phyloP scores from a whole-genome alignment of 2,888 invertebrate species.

The Prosapia bicincta region DNA sequence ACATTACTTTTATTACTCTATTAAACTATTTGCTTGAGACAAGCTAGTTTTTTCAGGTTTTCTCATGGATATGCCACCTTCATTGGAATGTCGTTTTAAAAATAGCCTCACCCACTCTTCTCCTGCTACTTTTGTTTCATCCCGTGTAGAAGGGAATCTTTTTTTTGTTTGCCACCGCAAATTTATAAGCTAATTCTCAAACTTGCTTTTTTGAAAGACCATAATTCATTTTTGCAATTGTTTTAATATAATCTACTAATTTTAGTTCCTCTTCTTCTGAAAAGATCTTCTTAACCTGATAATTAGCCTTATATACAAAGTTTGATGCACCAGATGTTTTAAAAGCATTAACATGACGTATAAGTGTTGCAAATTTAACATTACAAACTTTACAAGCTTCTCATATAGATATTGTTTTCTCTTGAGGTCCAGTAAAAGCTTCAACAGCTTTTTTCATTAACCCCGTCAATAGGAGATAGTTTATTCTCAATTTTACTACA shows the following conservation, averaged over 20 bases:
- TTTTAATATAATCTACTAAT: slow-evolving; percentile 15
- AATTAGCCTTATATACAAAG: too few species aligned
- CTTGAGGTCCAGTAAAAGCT: too few species aligned
- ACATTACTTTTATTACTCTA: too few species aligned
- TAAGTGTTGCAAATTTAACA: slow-evolving; percentile 9
- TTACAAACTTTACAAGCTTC: slow-evolving; percentile 20
- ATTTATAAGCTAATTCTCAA: slow-evolving; percentile 13
- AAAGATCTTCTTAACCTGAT: slow-evolving; percentile 19
- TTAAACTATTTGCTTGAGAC: too few species aligned
- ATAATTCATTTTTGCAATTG: slow-evolving; percentile 19
- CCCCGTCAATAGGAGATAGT: slow-evolving; percentile 11
- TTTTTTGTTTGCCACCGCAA: slow-evolving; percentile 14
- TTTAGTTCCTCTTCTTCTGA: slow-evolving; percentile 13
- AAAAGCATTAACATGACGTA: slow-evolving; percentile 4
- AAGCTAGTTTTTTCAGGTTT: too few species aligned
- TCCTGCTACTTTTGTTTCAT: slow-evolving; percentile 11
- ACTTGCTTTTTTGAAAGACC: slow-evolving; percentile 17
- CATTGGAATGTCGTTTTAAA: slow-evolving; percentile 5
- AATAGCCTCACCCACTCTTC: slow-evolving; percentile 16
- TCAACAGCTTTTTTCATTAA: slow-evolving; percentile 20
- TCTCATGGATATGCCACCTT: background rate
- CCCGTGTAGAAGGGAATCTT: background rate
- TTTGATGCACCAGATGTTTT: slow-evolving; percentile 7
- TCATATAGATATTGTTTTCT: slow-evolving; percentile 14
- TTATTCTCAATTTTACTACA: slow-evolving; percentile 12